These are phyloP conservation scores for Anableps anableps DNA, from an alignment of 2,797 vertebrate species.

Conservation along the genomic window DNA sequence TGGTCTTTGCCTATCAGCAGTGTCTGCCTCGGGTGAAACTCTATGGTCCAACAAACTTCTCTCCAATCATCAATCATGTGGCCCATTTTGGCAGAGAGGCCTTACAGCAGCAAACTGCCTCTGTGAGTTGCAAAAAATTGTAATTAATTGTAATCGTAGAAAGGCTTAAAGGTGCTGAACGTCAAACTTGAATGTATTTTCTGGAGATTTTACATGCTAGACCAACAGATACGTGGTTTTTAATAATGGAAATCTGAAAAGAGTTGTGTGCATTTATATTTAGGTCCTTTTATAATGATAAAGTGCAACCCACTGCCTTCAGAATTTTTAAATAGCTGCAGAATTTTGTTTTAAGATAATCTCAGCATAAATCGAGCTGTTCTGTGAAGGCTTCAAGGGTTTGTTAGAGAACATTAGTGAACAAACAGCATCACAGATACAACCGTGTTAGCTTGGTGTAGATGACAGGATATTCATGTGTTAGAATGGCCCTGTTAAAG, in stretches of 20 bases:
- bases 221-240: background rate
- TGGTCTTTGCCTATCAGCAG: slow-evolving; percentile 88
- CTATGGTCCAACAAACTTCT: slow-evolving; percentile 97
- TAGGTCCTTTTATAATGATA: too few relatives aligned
- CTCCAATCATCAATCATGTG: slow-evolving; percentile 95
- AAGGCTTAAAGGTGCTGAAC: background rate
- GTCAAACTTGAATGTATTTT: background rate
- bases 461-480: too few relatives aligned
- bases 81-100: slow-evolving; percentile 88
- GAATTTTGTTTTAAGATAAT: background rate
- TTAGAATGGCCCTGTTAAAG: too few relatives aligned
- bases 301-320: too few relatives aligned
- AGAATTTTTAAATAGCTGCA: too few relatives aligned
- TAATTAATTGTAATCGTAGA: background rate
- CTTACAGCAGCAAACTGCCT: slow-evolving; percentile 87
- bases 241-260: background rate
- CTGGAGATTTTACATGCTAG: background rate
- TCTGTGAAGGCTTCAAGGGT: too few relatives aligned
- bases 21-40: slow-evolving; percentile 94
- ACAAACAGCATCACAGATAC: too few relatives aligned
- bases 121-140: slow-evolving; percentile 83
- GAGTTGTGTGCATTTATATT: background rate
- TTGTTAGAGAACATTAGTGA: too few relatives aligned
- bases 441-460: too few relatives aligned
- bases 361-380: background rate